Evolutionary conservation across 1,140 invertebrate species (phyloP).

Genomic region (Octopus bimaculoides): DNA sequence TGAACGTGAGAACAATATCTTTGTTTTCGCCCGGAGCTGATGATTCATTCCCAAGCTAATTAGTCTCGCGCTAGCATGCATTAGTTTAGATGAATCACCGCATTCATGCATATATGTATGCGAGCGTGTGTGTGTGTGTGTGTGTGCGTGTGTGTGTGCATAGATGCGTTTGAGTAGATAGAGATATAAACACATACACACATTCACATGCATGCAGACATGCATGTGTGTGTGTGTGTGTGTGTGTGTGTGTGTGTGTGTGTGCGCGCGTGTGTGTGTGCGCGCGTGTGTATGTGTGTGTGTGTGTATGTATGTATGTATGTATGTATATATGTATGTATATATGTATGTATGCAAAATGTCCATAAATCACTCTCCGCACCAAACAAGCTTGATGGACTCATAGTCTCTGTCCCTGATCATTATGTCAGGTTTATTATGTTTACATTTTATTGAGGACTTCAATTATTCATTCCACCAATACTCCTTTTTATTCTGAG

Average conservation of each 20-base stretch:
- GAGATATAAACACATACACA: too few species aligned
- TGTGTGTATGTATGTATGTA: neutral
- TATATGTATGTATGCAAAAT: neutral
- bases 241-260: neutral
- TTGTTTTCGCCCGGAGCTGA: too few species aligned
- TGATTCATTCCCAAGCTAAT: too few species aligned
- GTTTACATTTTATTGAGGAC: too few species aligned
- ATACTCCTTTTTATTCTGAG: too few species aligned
- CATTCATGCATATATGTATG: neutral
- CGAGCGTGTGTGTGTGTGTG: neutral
- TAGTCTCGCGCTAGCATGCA: too few species aligned
- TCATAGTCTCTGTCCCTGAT: too few species aligned
- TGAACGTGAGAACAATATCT: too few species aligned
- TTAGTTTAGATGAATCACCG: neutral
- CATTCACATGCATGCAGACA: neutral
- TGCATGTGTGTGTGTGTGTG: neutral
- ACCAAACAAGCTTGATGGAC: too few species aligned
- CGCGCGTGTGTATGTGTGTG: neutral
- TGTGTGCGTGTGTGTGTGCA: neutral
- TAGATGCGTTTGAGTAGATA: neutral
- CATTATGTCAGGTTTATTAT: too few species aligned
- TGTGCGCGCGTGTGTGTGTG: neutral
- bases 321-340: neutral
- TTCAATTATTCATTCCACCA: too few species aligned
- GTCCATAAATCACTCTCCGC: too few species aligned